These are phyloP conservation scores for Ophion costatus DNA, from an alignment of 2,888 invertebrate genomes.

Conservation along the genomic window DNA sequence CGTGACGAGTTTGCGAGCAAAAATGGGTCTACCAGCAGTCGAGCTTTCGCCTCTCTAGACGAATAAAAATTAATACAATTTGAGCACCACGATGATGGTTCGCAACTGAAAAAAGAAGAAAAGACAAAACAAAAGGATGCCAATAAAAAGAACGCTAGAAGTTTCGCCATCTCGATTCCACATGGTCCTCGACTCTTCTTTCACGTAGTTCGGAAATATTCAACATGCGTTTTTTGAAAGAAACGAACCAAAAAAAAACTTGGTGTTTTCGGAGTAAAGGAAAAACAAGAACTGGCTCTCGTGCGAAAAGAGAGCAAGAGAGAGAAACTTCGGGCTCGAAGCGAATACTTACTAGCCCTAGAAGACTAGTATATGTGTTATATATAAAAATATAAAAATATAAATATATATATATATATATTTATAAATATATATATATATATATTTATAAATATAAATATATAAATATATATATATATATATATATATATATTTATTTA, in stretches of 20 bases:
- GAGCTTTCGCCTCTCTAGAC: slow-evolving; percentile 79
- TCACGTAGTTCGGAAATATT: slow-evolving; percentile 26
- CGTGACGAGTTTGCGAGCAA: slow-evolving; percentile 90
- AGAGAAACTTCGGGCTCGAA: slow-evolving; percentile 58
- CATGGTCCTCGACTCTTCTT: slow-evolving; percentile 49
- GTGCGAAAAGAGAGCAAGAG: slow-evolving; percentile 25
- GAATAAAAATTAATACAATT: slow-evolving; percentile 43
- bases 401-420: slow-evolving; percentile 6
- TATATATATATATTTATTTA: too few relatives aligned
- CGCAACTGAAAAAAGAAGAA: slow-evolving; percentile 15
- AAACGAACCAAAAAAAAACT: slow-evolving; percentile 18
- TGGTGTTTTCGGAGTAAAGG: neutral
- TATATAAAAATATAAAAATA: slow-evolving; percentile 49
- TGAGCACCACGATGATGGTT: slow-evolving; percentile 39
- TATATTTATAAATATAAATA: too few relatives aligned
- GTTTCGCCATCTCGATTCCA: slow-evolving; percentile 49
- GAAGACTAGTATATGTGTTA: slow-evolving; percentile 76
- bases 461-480: slow-evolving; percentile 49
- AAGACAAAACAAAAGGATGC: neutral
- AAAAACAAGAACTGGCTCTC: slow-evolving; percentile 36
- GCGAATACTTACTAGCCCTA: slow-evolving; percentile 79
- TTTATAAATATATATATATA: slow-evolving; percentile 49
- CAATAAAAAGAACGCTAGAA: slow-evolving; percentile 11
- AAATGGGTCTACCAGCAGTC: slow-evolving; percentile 86
- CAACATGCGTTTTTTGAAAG: slow-evolving; percentile 1